phyloP scores from a whole-genome alignment of 2,113 vertebrate species.

The Passer montanus region DNA sequence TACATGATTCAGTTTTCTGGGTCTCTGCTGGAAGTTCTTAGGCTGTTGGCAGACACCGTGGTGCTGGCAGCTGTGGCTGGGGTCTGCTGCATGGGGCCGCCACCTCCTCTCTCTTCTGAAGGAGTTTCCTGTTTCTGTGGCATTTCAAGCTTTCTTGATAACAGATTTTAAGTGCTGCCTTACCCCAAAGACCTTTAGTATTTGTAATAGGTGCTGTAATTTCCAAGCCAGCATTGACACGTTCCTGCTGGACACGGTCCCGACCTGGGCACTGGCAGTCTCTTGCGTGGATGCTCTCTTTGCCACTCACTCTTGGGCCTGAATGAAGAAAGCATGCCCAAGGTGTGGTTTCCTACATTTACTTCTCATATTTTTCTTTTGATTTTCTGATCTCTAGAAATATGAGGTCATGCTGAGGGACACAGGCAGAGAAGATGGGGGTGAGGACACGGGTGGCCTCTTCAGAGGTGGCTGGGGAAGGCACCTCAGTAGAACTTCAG shows the following conservation, averaged over 20 bases:
- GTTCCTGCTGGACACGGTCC: not conserved
- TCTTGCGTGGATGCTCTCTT: not conserved
- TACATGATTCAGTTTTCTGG: not conserved
- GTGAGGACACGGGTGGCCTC: accelerated
- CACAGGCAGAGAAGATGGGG: not conserved
- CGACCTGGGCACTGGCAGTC: not conserved
- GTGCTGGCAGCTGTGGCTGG: accelerated
- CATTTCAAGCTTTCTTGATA: not conserved
- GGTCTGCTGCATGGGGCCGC: not conserved
- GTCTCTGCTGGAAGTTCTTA: not conserved
- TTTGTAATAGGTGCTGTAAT: not conserved
- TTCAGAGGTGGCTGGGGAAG: not conserved
- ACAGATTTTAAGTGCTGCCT: not conserved
- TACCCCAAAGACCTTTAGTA: not conserved
- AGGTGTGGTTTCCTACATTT: not conserved
- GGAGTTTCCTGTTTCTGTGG: not conserved
- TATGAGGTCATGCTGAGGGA: not conserved
- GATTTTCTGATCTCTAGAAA: not conserved
- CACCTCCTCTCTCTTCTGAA: not conserved
- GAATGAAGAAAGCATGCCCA: not conserved
- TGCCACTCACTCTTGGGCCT: not conserved
- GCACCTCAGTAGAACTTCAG: not conserved
- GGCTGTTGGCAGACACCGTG: accelerated
- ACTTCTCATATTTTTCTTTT: not conserved
- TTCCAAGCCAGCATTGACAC: not conserved